Evolutionary conservation across 1,140 invertebrate genomes (phyloP), one percentile per base, ranked within the genome.

Genomic region (Eumaeus atala): DNA sequence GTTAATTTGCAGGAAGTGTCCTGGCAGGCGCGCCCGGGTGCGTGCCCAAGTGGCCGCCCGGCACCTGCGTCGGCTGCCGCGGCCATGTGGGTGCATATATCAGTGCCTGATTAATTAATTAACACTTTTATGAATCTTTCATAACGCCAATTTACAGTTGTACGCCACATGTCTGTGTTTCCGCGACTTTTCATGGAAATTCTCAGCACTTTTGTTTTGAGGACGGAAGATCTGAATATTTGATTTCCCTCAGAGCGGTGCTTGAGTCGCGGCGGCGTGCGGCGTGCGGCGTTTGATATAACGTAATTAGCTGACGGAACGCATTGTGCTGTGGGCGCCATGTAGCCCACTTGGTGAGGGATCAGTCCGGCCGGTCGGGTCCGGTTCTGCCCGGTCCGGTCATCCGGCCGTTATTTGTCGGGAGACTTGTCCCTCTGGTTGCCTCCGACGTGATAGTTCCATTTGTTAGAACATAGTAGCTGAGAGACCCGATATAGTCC

Each of bases 51-150:
- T 40, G 60, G 28, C 17, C 38, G 51, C 51, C 37, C 55, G 17
- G 42, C 35, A n/a, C 21, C 21, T 6, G 21, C 21, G 21, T 2
- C 21, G 21, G 21, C n/a, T n/a, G n/a, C n/a, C n/a, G n/a, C n/a
- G 21, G 35, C 14, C 60, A 58, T 59, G 61, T 62, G 58, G 61
- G 61, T 62, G 61, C 61, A 62, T 62, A 62, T 51, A 62, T 62
- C 58, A 62, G 61, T 56, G 58, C 61, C 61, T 62, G 58, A 58
- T 62, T 62, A 55, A 40, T 28, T 44, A 62, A 63, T 63, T 42
- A 63, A 40, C n/a, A 49, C 37, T 57, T 48, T 37, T 36, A 63
- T 63, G 61, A 59, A 63, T 63, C 51, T 63, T 63, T 56, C 56
- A 63, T 59, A 55, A 16, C 16, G 47, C 47, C 47, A 48, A 48